Conservation (phyloP, 2,888 invertebrate species). For the Lapara coniferarum region DNA sequence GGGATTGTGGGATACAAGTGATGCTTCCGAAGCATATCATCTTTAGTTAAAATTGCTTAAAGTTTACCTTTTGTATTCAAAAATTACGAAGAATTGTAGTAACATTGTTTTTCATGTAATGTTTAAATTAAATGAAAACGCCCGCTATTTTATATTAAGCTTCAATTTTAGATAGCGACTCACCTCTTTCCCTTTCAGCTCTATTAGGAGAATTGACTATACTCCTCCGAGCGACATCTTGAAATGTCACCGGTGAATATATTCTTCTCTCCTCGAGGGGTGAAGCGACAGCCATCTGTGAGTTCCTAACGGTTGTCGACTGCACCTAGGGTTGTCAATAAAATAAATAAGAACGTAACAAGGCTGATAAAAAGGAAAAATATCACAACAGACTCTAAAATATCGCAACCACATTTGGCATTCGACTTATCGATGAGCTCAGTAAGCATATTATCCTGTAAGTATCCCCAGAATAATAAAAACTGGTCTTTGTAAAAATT, state of each 20-base stretch:
- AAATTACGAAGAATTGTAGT: too few relatives aligned
- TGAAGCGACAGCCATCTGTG: conserved; percentile 60
- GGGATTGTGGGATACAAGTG: background rate
- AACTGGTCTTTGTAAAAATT: too few relatives aligned
- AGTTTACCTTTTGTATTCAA: too few relatives aligned
- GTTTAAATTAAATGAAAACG: too few relatives aligned
- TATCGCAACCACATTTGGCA: background rate
- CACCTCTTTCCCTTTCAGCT: conserved; percentile 65
- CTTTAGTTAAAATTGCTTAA: too few relatives aligned
- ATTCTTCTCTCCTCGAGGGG: conserved; percentile 87
- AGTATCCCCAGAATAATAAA: too few relatives aligned
- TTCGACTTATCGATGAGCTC: too few relatives aligned
- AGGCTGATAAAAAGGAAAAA: background rate
- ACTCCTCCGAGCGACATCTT: conserved; percentile 91
- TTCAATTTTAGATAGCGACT: conserved; percentile 20
- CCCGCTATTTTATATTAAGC: background rate
- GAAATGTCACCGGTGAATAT: conserved; percentile 93
- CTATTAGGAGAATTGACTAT: conserved; percentile 89
- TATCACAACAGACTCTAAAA: background rate
- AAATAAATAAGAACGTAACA: background rate
- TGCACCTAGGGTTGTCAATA: background rate
- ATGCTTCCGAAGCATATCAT: too few relatives aligned
- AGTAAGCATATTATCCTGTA: too few relatives aligned
- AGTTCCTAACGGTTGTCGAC: conserved; percentile 44
- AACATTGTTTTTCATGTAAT: too few relatives aligned